Conservation (phyloP, 2,888 invertebrate genomes). For the Sericinus montela region DNA sequence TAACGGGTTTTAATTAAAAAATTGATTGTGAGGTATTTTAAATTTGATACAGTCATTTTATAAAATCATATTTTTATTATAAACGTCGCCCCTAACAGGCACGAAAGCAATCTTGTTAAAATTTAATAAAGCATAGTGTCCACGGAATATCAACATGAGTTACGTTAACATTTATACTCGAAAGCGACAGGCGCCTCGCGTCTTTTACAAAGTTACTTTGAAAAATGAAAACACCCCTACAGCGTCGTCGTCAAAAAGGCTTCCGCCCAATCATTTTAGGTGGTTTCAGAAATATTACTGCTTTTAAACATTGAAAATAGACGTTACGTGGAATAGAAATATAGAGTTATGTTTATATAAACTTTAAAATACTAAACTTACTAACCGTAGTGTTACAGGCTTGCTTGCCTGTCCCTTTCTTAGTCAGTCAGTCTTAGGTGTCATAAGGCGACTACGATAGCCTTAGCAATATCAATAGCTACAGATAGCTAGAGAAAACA, state of each 20-base stretch:
- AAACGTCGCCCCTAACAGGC: background rate
- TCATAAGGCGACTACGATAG: no score
- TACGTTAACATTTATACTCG: constrained; percentile 20
- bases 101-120: constrained; percentile 25
- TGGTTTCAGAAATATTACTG: constrained; percentile 43
- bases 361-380: no score
- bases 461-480: no score
- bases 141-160: constrained; percentile 12
- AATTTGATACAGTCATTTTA: background rate
- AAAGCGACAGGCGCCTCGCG: constrained; percentile 24
- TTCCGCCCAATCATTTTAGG: constrained; percentile 46
- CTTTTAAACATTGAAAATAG: constrained; percentile 32
- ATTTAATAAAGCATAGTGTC: constrained; percentile 29
- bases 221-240: constrained; percentile 49
- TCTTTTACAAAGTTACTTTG: constrained; percentile 42
- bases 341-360: background rate
- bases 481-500: no score
- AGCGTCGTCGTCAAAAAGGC: constrained; percentile 40
- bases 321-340: background rate
- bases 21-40: constrained; percentile 2
- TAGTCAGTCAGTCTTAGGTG: no score
- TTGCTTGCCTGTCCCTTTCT: no score
- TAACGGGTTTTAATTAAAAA: constrained; percentile 11
- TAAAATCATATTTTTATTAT: background rate
- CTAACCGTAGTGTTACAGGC: no score